A percentile compares a stretch with the other conserved stretches of the same genome.
Conservation (phyloP, 2,888 invertebrate species). For the Sepiola atlantica region DNA sequence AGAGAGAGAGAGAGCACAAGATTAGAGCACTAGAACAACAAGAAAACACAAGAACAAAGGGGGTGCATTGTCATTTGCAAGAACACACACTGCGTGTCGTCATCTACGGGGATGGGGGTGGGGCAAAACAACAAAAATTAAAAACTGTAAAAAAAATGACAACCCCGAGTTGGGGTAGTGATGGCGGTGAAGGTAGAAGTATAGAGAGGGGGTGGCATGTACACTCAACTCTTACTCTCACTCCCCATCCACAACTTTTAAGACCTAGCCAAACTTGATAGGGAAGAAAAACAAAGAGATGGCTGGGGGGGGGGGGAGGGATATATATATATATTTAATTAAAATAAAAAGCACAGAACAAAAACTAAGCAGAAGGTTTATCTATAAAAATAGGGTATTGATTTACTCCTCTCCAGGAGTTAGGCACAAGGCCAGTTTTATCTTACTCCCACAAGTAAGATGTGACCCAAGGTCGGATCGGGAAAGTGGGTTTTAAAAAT, state of each 20-base stretch:
- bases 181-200: background rate
- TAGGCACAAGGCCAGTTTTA: too few relatives aligned
- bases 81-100: background rate
- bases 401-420: too few relatives aligned
- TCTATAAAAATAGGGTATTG: too few relatives aligned
- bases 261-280: background rate
- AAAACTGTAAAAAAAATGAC: background rate
- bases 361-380: background rate
- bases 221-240: background rate
- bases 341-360: background rate
- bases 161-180: background rate
- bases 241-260: too few relatives aligned
- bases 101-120: background rate
- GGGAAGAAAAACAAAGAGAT: background rate
- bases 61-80: constrained; percentile 10
- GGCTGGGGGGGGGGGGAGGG: background rate
- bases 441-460: too few relatives aligned
- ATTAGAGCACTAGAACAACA: background rate
- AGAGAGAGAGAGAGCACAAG: background rate
- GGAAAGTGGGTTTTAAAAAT: too few relatives aligned
- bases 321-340: too few relatives aligned
- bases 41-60: background rate
- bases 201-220: background rate
- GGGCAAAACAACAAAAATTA: background rate
- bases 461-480: too few relatives aligned